Conservation (phyloP, 2,888 invertebrate species). For the Erebia ligea region DNA sequence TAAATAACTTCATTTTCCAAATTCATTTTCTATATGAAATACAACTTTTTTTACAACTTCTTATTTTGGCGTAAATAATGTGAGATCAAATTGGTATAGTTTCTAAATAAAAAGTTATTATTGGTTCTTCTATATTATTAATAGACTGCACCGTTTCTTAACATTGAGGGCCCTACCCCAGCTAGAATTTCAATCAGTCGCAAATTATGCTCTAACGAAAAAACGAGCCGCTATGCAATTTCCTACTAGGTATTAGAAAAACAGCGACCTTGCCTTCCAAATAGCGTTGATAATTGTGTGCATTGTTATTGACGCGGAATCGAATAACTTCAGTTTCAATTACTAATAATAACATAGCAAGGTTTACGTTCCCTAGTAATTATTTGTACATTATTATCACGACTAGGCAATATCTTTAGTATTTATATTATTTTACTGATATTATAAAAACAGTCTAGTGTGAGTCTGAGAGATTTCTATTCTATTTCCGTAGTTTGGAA, state of each 20-base stretch:
- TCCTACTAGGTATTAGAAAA: constrained; percentile 20
- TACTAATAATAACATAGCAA: neutral
- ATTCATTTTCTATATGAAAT: too few species aligned
- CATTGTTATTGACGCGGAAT: constrained; percentile 20
- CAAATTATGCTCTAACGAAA: neutral
- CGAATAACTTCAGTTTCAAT: constrained; percentile 3
- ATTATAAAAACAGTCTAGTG: too few species aligned
- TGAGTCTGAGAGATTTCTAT: too few species aligned
- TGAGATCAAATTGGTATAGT: too few species aligned
- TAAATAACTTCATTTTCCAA: too few species aligned
- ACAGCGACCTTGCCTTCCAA: constrained; percentile 21
- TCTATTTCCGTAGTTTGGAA: too few species aligned
- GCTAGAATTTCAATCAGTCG: neutral
- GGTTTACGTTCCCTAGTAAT: constrained; percentile 2
- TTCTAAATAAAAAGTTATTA: too few species aligned
- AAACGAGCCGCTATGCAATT: constrained; percentile 22
- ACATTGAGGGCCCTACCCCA: neutral
- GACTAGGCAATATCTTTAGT: too few species aligned
- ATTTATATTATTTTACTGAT: too few species aligned
- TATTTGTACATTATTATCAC: neutral
- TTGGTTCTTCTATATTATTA: too few species aligned
- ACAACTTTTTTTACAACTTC: too few species aligned
- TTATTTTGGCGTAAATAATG: too few species aligned
- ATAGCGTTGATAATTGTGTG: constrained; percentile 22
- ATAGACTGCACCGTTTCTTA: neutral